phyloP scores from a whole-genome alignment of 2,797 vertebrate genomes.

The Megaceryle alcyon region DNA sequence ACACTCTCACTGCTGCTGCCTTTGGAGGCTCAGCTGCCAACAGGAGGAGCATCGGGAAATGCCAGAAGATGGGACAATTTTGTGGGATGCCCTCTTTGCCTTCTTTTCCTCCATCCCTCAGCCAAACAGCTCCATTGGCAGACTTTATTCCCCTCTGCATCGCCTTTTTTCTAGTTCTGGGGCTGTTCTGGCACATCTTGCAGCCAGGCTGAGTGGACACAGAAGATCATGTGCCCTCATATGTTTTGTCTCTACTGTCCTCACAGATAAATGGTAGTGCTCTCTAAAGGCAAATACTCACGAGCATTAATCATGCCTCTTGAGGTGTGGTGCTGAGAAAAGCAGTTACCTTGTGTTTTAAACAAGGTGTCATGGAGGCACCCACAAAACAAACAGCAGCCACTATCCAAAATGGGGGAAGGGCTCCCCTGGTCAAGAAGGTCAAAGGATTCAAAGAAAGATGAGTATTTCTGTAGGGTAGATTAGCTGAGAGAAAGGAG shows the following conservation, averaged over 20 bases:
- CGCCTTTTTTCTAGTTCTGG: background rate
- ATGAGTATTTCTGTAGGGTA: background rate
- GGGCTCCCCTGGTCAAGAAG: background rate
- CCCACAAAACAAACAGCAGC: too few species aligned
- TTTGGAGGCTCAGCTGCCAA: background rate
- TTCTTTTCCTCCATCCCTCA: background rate
- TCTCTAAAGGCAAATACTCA: background rate
- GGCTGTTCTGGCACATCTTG: background rate
- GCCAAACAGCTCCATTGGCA: background rate
- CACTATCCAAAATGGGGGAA: background rate
- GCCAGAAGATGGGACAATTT: background rate
- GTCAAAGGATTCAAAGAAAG: background rate
- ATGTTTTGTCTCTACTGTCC: background rate
- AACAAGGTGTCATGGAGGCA: background rate
- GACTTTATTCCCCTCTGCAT: background rate
- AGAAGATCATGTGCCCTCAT: background rate
- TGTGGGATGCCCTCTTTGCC: background rate
- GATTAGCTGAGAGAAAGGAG: background rate
- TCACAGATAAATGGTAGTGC: background rate
- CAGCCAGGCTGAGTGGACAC: accelerated
- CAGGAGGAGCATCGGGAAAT: background rate
- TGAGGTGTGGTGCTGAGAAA: background rate
- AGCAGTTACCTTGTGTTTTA: background rate
- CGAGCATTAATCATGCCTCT: background rate
- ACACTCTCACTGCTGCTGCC: background rate